These are phyloP conservation scores for Loripinus fragilis DNA, from an alignment of 2,888 invertebrate species.

Conservation along the genomic window DNA sequence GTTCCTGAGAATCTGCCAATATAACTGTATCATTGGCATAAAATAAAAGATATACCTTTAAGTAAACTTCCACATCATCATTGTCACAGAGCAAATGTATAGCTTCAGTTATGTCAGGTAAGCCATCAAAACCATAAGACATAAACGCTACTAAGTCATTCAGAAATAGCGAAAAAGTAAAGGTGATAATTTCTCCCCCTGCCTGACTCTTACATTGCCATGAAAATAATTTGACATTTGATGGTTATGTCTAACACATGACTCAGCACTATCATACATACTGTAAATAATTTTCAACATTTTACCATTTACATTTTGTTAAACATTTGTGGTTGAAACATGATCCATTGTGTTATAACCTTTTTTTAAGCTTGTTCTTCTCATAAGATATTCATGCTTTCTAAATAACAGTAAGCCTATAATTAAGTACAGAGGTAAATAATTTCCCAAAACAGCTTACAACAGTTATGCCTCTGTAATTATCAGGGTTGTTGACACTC, in stretches of 20 bases:
- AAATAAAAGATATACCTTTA: background rate
- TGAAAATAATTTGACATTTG: background rate
- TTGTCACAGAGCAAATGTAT: background rate
- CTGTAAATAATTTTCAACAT: background rate
- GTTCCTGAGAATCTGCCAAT: background rate
- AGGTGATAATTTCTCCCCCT: background rate
- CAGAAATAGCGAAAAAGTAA: background rate
- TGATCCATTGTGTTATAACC: background rate
- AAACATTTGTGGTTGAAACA: background rate
- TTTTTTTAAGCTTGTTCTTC: background rate
- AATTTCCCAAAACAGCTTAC: background rate
- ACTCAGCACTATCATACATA: background rate
- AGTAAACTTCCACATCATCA: background rate
- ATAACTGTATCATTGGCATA: background rate
- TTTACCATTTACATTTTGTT: background rate
- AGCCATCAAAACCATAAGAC: background rate
- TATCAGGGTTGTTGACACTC: background rate
- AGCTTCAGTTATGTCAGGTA: background rate
- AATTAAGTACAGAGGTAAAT: background rate
- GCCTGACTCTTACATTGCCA: background rate
- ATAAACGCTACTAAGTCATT: background rate
- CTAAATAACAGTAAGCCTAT: background rate
- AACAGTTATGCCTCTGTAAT: background rate
- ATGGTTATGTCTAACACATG: background rate
- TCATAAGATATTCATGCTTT: background rate